Evolutionary conservation across 2,113 vertebrate genomes (phyloP).

Genomic region (Ancistrus triradiatus): DNA sequence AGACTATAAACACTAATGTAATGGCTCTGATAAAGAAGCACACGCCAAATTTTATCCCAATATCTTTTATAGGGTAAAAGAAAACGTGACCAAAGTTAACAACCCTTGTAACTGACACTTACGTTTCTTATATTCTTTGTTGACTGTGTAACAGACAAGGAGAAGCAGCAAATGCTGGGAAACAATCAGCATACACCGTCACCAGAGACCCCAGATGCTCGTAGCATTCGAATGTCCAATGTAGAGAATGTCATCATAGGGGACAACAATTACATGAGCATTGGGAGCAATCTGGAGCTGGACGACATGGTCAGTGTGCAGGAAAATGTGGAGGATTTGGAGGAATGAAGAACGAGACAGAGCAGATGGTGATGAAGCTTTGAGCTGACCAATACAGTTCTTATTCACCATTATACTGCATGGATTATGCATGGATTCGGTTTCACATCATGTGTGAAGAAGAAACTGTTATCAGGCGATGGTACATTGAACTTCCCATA

Average conservation of each 20-base stretch:
- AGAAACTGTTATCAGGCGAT: too few relatives aligned
- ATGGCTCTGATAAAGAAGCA: too few relatives aligned
- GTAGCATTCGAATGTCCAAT: slow-evolving; percentile 53
- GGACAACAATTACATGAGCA: slow-evolving; percentile 60
- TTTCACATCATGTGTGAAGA: too few relatives aligned
- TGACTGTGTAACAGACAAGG: slow-evolving; percentile 2
- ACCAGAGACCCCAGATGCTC: slow-evolving; percentile 19
- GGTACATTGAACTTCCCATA: too few relatives aligned
- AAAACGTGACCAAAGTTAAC: too few relatives aligned
- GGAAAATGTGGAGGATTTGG: background rate
- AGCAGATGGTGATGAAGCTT: too few relatives aligned
- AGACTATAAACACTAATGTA: too few relatives aligned
- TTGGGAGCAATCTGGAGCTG: slow-evolving; percentile 27
- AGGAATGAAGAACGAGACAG: slow-evolving; percentile 2
- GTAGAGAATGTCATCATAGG: slow-evolving; percentile 66
- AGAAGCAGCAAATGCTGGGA: slow-evolving; percentile 18
- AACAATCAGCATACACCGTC: slow-evolving; percentile 32
- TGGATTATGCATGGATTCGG: background rate
- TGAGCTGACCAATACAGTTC: background rate
- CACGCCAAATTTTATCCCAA: too few relatives aligned
- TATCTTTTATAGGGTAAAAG: too few relatives aligned
- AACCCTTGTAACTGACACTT: too few relatives aligned
- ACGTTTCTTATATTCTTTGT: too few relatives aligned
- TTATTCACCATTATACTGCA: background rate
- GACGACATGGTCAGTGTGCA: slow-evolving; percentile 3